A percentile compares a stretch with the other conserved stretches of the same genome.
These are phyloP conservation scores for Catocala nupta DNA, from an alignment of 2,888 invertebrate species.

Conservation along the genomic window DNA sequence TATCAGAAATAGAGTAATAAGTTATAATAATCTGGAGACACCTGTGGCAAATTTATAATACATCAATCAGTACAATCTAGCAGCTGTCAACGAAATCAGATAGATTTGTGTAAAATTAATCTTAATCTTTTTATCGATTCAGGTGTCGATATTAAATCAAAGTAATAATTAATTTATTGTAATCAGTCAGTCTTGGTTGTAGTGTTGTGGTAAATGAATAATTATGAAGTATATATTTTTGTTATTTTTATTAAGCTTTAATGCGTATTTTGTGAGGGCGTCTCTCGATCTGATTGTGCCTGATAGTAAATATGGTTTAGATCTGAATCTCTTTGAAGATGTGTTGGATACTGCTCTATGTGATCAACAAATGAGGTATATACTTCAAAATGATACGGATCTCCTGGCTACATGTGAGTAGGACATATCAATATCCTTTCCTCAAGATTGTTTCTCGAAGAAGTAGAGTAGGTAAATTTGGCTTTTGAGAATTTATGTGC, in stretches of 20 bases:
- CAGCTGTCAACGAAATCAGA: not conserved
- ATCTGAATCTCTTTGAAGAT: slow-evolving; percentile 65
- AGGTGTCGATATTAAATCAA: slow-evolving; percentile 13
- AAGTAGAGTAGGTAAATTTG: too few relatives aligned
- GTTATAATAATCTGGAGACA: too few relatives aligned
- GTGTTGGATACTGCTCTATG: slow-evolving; percentile 70
- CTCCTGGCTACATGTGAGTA: slow-evolving; percentile 70
- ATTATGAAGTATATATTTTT: slow-evolving; percentile 20
- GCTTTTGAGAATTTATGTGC: too few relatives aligned
- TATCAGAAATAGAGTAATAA: too few relatives aligned
- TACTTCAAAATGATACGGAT: slow-evolving; percentile 52
- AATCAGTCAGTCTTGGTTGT: not conserved
- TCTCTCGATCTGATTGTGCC: slow-evolving; percentile 48
- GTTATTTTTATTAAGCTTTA: slow-evolving; percentile 25
- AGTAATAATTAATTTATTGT: not conserved
- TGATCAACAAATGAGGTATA: slow-evolving; percentile 63
- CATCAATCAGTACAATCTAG: not conserved
- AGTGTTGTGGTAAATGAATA: not conserved
- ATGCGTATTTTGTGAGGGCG: slow-evolving; percentile 21
- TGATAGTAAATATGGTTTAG: slow-evolving; percentile 58
- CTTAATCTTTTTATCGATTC: not conserved
- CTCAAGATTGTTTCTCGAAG: too few relatives aligned
- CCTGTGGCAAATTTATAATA: too few relatives aligned
- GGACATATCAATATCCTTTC: not conserved
- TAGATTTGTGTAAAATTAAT: slow-evolving; percentile 6